These are phyloP conservation scores for Corvus moneduloides DNA, from an alignment of 2,113 vertebrate species.

Conservation along the genomic window DNA sequence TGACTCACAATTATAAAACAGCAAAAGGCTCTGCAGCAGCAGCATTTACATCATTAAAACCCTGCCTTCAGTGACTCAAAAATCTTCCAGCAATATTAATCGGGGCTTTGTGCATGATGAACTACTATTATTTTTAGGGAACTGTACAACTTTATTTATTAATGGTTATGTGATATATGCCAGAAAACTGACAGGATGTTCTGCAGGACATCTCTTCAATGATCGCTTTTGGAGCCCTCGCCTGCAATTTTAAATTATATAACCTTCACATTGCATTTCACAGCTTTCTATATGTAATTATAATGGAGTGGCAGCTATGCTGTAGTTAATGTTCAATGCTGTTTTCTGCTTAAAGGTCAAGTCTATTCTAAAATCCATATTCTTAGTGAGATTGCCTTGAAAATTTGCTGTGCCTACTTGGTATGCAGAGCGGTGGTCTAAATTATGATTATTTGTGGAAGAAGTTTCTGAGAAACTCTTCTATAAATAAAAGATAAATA, in stretches of 20 bases:
- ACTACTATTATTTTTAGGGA: slow-evolving; percentile 30
- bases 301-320: slow-evolving; percentile 28
- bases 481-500: slow-evolving; percentile 53
- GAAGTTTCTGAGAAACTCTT: slow-evolving; percentile 24
- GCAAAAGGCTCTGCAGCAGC: background rate
- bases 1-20: background rate
- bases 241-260: slow-evolving; percentile 13
- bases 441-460: slow-evolving; percentile 46
- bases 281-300: slow-evolving; percentile 29
- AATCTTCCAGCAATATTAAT: background rate
- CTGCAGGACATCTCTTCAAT: slow-evolving; percentile 17
- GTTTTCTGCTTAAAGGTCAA: slow-evolving; percentile 64
- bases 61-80: background rate
- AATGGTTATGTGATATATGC: slow-evolving; percentile 5
- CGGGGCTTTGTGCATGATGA: background rate
- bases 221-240: background rate
- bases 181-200: slow-evolving; percentile 25
- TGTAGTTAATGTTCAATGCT: slow-evolving; percentile 34
- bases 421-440: slow-evolving; percentile 4
- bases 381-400: slow-evolving; percentile 24
- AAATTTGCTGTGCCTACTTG: slow-evolving; percentile 23
- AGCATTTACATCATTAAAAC: background rate
- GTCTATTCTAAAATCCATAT: slow-evolving; percentile 51
- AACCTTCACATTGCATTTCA: slow-evolving; percentile 38
- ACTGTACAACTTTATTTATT: slow-evolving; percentile 15